These are phyloP conservation scores for Mythimna lalbum DNA, from an alignment of 2,888 invertebrate genomes.

Conservation along the genomic window DNA sequence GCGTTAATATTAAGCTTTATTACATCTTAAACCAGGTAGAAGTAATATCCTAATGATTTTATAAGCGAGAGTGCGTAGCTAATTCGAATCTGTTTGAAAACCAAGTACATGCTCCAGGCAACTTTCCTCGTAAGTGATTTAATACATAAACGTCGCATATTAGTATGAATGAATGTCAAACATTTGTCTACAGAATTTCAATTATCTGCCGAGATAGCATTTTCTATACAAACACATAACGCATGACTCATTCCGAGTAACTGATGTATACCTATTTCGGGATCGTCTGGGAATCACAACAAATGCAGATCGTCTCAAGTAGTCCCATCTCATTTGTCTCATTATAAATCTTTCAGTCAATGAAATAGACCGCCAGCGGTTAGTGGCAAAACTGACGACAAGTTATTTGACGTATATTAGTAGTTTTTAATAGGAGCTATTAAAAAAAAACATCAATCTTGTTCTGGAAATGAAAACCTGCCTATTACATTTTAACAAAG, in stretches of 20 bases:
- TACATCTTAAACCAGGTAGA: slow-evolving; percentile 50
- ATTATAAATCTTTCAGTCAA: slow-evolving; percentile 72
- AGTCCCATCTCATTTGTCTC: slow-evolving; percentile 72
- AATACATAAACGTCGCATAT: slow-evolving; percentile 14
- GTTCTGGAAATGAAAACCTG: slow-evolving; percentile 5
- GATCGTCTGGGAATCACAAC: slow-evolving; percentile 84
- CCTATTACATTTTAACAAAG: slow-evolving; percentile 2
- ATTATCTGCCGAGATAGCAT: slow-evolving; percentile 55
- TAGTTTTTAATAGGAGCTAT: slow-evolving; percentile 8
- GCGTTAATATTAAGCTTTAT: slow-evolving; percentile 55
- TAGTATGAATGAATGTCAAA: slow-evolving; percentile 34
- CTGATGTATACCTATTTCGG: slow-evolving; percentile 80
- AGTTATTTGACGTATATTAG: slow-evolving; percentile 27
- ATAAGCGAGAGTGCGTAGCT: slow-evolving; percentile 28
- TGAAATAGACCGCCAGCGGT: slow-evolving; percentile 16
- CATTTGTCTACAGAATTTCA: slow-evolving; percentile 49
- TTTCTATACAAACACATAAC: slow-evolving; percentile 63
- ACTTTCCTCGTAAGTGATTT: slow-evolving; percentile 14
- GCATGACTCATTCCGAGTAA: slow-evolving; percentile 78
- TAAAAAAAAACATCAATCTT: slow-evolving; percentile 20
- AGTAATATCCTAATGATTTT: slow-evolving; percentile 49
- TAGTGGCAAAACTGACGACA: slow-evolving; percentile 15
- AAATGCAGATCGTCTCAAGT: slow-evolving; percentile 74
- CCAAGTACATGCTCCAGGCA: slow-evolving; percentile 3
- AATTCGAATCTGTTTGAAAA: slow-evolving; percentile 27